phyloP scores from a whole-genome alignment of 1,140 invertebrate species.

The Polyergus mexicanus region DNA sequence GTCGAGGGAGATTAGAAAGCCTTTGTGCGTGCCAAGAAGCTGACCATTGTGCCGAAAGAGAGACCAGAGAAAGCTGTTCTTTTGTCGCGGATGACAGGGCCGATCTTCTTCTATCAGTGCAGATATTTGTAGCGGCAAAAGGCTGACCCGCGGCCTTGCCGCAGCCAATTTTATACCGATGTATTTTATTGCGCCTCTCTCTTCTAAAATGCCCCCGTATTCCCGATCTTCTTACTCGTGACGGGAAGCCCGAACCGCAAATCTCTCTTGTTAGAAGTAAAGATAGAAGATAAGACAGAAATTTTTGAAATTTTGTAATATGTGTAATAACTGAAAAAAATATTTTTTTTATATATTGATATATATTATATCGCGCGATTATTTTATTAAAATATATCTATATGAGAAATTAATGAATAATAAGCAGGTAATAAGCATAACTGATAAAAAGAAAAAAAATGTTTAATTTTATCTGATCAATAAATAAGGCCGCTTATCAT shows the following conservation, averaged over 20 bases:
- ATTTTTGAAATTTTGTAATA: neutral
- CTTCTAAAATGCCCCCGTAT: no score
- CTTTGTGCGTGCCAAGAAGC: slow-evolving; percentile 48
- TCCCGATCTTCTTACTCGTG: neutral
- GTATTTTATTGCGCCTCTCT: slow-evolving; percentile 27
- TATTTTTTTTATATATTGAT: neutral
- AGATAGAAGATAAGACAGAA: neutral
- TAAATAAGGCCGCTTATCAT: neutral
- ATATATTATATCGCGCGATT: neutral
- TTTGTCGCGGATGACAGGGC: slow-evolving; percentile 44
- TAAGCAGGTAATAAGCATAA: neutral
- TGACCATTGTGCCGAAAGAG: slow-evolving; percentile 52
- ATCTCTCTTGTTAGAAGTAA: neutral
- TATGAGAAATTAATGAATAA: neutral
- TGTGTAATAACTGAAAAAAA: neutral
- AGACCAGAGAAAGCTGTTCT: slow-evolving; percentile 38
- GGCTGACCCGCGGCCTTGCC: neutral
- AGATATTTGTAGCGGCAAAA: slow-evolving; percentile 48
- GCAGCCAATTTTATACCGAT: slow-evolving; percentile 33
- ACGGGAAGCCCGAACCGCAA: neutral
- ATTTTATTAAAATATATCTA: neutral
- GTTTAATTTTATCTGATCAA: neutral
- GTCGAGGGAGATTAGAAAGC: slow-evolving; percentile 48
- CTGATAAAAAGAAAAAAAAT: slow-evolving; percentile 5
- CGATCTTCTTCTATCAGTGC: slow-evolving; percentile 45